These are phyloP conservation scores for Zingel zingel DNA, from an alignment of 2,113 vertebrate genomes.

Conservation along the genomic window DNA sequence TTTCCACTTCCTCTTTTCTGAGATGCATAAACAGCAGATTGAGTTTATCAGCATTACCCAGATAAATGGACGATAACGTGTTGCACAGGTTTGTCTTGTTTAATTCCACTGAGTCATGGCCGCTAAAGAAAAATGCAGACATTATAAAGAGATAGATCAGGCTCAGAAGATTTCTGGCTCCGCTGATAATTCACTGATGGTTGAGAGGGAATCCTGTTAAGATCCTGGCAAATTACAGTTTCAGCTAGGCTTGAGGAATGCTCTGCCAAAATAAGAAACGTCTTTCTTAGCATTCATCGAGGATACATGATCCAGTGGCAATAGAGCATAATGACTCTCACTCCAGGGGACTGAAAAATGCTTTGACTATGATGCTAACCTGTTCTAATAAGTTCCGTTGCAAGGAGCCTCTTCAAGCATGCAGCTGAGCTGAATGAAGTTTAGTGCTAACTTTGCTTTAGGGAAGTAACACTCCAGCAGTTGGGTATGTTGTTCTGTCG, in stretches of 20 bases:
- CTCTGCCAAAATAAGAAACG: slow-evolving; percentile 38
- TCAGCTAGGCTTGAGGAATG: slow-evolving; percentile 46
- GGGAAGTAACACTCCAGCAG: slow-evolving; percentile 52
- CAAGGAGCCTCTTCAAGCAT: slow-evolving; percentile 39
- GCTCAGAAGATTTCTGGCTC: slow-evolving; percentile 55
- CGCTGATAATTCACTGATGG: slow-evolving; percentile 47
- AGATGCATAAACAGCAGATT: slow-evolving; percentile 57
- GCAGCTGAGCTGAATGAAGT: slow-evolving; percentile 48
- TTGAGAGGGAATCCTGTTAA: slow-evolving; percentile 60
- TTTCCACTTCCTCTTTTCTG: slow-evolving; percentile 21
- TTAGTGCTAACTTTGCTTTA: slow-evolving; percentile 68
- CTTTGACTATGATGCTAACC: slow-evolving; percentile 68
- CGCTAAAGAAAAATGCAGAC: slow-evolving; percentile 55
- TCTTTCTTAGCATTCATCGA: slow-evolving; percentile 40
- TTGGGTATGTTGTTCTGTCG: slow-evolving; percentile 48
- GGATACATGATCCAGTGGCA: slow-evolving; percentile 42
- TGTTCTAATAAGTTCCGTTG: slow-evolving; percentile 68
- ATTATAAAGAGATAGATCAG: slow-evolving; percentile 67
- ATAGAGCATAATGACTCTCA: slow-evolving; percentile 46
- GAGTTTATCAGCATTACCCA: slow-evolving; percentile 70
- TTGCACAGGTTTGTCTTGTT: slow-evolving; percentile 61
- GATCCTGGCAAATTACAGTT: slow-evolving; percentile 59
- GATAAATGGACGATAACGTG: slow-evolving; percentile 70
- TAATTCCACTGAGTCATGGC: slow-evolving; percentile 70
- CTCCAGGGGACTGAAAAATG: slow-evolving; percentile 42